Conservation (phyloP, 2,888 invertebrate species). For the Liposcelis brunnea region DNA sequence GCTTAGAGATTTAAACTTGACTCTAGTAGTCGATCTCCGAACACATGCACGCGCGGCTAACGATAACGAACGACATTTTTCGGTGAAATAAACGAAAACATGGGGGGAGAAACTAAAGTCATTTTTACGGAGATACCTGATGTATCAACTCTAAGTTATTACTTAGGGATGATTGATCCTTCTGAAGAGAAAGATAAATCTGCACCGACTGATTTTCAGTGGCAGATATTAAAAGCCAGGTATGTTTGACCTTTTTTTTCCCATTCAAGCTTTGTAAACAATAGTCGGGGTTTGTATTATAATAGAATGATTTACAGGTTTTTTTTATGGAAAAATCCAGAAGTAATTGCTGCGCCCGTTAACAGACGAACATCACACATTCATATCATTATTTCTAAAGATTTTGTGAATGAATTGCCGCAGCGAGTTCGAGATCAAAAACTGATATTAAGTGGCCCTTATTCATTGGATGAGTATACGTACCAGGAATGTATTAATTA, state of each 20-base stretch:
- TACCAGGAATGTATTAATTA: constrained; percentile 5
- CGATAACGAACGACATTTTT: no score
- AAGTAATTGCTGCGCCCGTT: not conserved
- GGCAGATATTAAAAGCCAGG: constrained; percentile 3
- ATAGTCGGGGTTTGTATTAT: not conserved
- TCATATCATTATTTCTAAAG: constrained; percentile 5
- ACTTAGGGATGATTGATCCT: not conserved
- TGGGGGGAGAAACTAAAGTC: not conserved
- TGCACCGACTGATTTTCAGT: not conserved
- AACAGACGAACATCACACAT: not conserved
- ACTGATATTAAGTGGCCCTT: not conserved
- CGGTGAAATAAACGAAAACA: no score
- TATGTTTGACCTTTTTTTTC: constrained; percentile 1
- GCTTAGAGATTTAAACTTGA: no score
- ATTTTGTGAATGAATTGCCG: not conserved
- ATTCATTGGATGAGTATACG: not conserved
- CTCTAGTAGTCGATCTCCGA: no score
- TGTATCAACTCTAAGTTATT: not conserved
- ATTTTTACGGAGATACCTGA: not conserved
- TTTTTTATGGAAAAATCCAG: constrained; percentile 2
- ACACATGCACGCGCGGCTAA: no score
- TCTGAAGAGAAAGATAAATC: not conserved
- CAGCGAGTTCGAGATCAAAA: not conserved
- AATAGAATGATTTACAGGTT: not conserved
- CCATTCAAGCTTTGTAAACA: not conserved